Percentiles rank a stretch among this genome's conserved stretches.
These are phyloP conservation scores for Rhorus exstirpatorius DNA, from an alignment of 2,888 invertebrate genomes.

Conservation along the genomic window DNA sequence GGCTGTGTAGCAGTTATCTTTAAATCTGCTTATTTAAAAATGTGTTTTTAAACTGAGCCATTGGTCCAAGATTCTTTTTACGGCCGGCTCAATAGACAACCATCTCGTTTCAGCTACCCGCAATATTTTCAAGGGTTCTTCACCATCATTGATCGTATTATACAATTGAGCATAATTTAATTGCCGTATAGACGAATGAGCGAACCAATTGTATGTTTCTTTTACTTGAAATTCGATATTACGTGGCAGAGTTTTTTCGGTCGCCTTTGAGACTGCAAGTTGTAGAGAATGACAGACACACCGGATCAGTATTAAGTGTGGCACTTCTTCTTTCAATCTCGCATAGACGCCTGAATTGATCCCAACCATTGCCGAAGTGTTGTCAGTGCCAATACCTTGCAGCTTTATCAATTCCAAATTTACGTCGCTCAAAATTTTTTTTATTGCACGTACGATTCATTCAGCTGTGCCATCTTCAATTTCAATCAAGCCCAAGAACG, in stretches of 20 bases:
- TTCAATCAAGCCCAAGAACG: conserved; percentile 31
- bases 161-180: conserved; percentile 63
- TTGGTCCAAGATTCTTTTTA: conserved; percentile 75
- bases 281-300: conserved; percentile 82
- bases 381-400: conserved; percentile 81
- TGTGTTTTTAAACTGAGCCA: conserved; percentile 78
- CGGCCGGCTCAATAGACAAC: conserved; percentile 76
- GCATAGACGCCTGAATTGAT: conserved; percentile 80
- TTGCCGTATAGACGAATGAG: conserved; percentile 63
- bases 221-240: conserved; percentile 79
- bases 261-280: conserved; percentile 76
- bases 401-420: conserved; percentile 73
- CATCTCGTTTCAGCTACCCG: conserved; percentile 73
- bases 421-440: not conserved
- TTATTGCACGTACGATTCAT: conserved; percentile 11
- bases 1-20: conserved; percentile 78
- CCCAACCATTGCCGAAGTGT: conserved; percentile 81
- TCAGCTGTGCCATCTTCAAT: conserved; percentile 24
- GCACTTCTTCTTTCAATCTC: conserved; percentile 76
- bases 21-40: conserved; percentile 53
- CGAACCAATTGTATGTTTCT: conserved; percentile 66
- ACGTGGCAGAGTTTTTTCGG: conserved; percentile 71
- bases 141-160: conserved; percentile 70
- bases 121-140: conserved; percentile 73
- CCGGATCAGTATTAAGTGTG: conserved; percentile 76